Evolutionary conservation across 1,140 invertebrate genomes (phyloP).

Genomic region (Bombus ignitus): DNA sequence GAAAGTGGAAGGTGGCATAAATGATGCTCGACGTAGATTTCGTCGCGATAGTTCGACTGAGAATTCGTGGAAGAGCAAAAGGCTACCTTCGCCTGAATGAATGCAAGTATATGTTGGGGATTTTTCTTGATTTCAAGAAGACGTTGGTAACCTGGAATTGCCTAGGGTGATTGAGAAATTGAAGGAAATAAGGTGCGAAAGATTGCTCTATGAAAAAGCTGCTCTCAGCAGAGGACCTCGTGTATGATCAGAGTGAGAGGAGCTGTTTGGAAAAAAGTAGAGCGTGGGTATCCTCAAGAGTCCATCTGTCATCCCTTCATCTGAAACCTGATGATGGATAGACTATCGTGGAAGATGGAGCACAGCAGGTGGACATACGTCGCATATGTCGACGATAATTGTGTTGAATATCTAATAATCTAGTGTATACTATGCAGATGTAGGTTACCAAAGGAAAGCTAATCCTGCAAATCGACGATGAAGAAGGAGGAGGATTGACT

Average conservation of each 20-base stretch:
- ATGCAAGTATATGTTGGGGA: constrained; percentile 58
- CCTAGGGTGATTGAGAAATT: constrained; percentile 63
- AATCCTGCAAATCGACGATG: too few relatives aligned
- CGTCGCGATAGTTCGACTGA: background rate
- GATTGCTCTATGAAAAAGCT: constrained; percentile 13
- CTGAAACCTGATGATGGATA: constrained; percentile 49
- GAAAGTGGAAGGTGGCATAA: background rate
- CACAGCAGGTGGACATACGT: background rate
- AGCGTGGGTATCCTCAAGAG: constrained; percentile 38
- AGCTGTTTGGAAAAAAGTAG: background rate
- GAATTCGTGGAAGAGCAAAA: constrained; percentile 24
- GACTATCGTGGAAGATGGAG: constrained; percentile 7
- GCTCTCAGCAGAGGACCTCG: constrained; percentile 1
- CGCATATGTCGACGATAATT: constrained; percentile 59
- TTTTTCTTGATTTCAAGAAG: constrained; percentile 76
- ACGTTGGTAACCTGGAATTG: constrained; percentile 77
- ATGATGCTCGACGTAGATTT: constrained; percentile 7
- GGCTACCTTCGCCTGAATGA: background rate
- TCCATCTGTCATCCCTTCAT: constrained; percentile 49
- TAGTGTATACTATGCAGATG: too few relatives aligned
- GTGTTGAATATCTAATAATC: too few relatives aligned
- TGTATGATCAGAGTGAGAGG: constrained; percentile 19
- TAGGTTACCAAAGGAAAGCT: too few relatives aligned
- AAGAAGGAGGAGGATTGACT: too few relatives aligned
- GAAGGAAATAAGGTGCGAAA: constrained; percentile 31